These are phyloP conservation scores for Chascanopsetta lugubris DNA, from an alignment of 2,113 vertebrate genomes.

Conservation along the genomic window DNA sequence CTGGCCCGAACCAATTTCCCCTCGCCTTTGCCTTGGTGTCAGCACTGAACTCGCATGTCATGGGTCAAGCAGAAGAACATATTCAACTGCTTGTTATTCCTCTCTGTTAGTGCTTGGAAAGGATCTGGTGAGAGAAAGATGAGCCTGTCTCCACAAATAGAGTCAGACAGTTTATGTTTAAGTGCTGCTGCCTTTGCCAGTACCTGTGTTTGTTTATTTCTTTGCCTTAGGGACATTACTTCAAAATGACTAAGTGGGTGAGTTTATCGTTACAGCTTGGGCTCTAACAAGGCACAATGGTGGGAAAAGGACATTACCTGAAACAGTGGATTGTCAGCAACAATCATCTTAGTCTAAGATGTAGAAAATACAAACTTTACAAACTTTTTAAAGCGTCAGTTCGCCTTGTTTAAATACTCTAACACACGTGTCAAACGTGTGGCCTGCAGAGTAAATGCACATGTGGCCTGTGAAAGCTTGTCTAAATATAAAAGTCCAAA, in stretches of 20 bases:
- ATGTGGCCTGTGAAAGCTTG: too few relatives aligned
- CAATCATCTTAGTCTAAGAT: too few relatives aligned
- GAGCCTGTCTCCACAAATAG: slow-evolving; percentile 57
- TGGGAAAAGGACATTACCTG: slow-evolving; percentile 38
- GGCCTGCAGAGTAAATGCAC: too few relatives aligned
- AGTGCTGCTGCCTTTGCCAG: slow-evolving; percentile 28
- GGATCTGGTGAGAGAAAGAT: slow-evolving; percentile 68
- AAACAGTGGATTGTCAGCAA: too few relatives aligned
- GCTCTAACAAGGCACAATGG: slow-evolving; percentile 17
- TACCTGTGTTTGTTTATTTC: slow-evolving; percentile 42
- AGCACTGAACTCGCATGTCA: slow-evolving; percentile 55
- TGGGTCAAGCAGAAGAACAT: slow-evolving; percentile 69
- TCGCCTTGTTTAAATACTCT: too few relatives aligned
- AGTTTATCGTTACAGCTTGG: slow-evolving; percentile 55
- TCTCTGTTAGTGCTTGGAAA: slow-evolving; percentile 56
- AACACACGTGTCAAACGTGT: too few relatives aligned
- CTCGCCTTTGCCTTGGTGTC: slow-evolving; percentile 29
- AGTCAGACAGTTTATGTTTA: slow-evolving; percentile 53
- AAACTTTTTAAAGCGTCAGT: too few relatives aligned
- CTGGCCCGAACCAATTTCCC: slow-evolving; percentile 36
- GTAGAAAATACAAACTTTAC: too few relatives aligned
- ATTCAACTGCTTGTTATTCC: slow-evolving; percentile 71
- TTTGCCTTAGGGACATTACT: slow-evolving; percentile 24
- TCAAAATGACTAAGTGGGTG: slow-evolving; percentile 43
- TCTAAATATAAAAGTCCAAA: too few relatives aligned